Percentiles rank a stretch among this genome's conserved stretches.
Conservation (phyloP, 2,113 vertebrate species). For the Chinchilla lanigera region DNA sequence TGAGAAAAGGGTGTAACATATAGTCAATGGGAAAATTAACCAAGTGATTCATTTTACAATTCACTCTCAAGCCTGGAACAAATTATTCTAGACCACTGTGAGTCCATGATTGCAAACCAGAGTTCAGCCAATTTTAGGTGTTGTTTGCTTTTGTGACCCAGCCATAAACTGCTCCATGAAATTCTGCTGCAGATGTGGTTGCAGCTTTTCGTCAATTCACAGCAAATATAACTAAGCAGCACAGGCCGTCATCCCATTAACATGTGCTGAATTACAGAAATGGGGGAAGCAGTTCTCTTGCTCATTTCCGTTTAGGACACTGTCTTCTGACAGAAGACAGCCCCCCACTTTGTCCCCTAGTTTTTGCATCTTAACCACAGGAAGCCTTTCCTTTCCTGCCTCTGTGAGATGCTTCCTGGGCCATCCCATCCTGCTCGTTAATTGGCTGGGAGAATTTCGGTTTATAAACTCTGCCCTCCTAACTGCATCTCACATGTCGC, state of each 20-base stretch:
- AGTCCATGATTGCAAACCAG: not conserved
- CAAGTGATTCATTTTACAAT: constrained; percentile 10
- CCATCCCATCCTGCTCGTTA: not conserved
- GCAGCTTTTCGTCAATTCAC: not conserved
- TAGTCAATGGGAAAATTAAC: not conserved
- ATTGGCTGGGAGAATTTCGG: not conserved
- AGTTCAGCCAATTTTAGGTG: not conserved
- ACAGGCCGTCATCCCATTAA: not conserved
- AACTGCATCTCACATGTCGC: not conserved
- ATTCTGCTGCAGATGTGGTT: not conserved
- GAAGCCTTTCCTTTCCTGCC: not conserved
- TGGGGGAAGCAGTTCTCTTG: not conserved
- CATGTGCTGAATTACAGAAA: not conserved
- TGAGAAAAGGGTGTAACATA: not conserved
- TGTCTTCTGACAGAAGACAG: not conserved
- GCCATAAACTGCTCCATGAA: not conserved
- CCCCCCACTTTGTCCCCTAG: not conserved
- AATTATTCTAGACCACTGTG: not conserved
- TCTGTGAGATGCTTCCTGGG: not conserved
- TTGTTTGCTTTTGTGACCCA: not conserved
- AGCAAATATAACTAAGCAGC: not conserved
- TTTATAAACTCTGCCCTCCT: not conserved
- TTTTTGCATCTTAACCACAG: not conserved
- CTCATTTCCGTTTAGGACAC: not conserved
- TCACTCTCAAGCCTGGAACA: constrained; percentile 39